Conservation (phyloP, 1,140 invertebrate genomes). For the Leptinotarsa defecta region DNA sequence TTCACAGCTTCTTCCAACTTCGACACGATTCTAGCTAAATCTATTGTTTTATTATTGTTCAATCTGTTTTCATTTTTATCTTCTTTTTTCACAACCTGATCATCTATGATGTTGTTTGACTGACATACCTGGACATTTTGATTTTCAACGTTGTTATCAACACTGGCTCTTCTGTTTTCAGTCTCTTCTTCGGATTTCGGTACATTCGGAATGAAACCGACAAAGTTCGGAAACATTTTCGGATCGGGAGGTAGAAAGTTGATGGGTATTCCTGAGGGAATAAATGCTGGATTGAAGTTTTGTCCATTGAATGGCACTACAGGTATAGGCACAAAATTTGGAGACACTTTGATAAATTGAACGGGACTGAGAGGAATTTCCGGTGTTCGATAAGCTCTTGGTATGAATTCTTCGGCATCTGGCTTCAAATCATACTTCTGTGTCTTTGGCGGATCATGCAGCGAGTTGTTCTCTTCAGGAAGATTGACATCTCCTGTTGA, state of each 20-base stretch:
- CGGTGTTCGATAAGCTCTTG: slow-evolving; percentile 40
- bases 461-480: neutral
- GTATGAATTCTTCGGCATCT: slow-evolving; percentile 55
- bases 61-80: neutral
- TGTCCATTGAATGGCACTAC: slow-evolving; percentile 39
- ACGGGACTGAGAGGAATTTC: slow-evolving; percentile 33
- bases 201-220: slow-evolving; percentile 31
- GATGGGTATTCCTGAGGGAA: slow-evolving; percentile 46
- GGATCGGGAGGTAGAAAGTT: slow-evolving; percentile 45
- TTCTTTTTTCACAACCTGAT: neutral
- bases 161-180: slow-evolving; percentile 9
- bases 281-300: slow-evolving; percentile 40
- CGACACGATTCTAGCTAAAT: slow-evolving; percentile 53
- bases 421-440: slow-evolving; percentile 48
- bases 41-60: slow-evolving; percentile 40
- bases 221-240: slow-evolving; percentile 29
- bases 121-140: slow-evolving; percentile 17
- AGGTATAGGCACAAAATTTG: slow-evolving; percentile 48
- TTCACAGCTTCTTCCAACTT: slow-evolving; percentile 55
- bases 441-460: slow-evolving; percentile 14
- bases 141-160: slow-evolving; percentile 27
- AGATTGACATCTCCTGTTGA: slow-evolving; percentile 1
- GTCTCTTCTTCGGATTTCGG: slow-evolving; percentile 7
- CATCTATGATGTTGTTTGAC: neutral
- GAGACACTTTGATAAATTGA: slow-evolving; percentile 46